Conservation (phyloP, 2,113 vertebrate genomes). For the Zeus faber region DNA sequence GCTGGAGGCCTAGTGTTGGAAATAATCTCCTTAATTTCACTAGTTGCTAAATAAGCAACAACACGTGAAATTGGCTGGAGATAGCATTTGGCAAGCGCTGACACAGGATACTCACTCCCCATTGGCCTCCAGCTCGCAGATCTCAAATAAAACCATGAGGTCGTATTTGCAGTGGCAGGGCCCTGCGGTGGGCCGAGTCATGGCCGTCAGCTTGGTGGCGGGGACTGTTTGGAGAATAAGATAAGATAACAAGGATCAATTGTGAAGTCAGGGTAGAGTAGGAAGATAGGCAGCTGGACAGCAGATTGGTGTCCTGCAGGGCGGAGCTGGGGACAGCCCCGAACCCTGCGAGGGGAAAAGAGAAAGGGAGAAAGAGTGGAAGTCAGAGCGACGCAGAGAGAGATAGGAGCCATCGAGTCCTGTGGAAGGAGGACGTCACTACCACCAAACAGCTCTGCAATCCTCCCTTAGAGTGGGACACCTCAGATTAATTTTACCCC, state of each 20-base stretch:
- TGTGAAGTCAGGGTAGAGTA: too few relatives aligned
- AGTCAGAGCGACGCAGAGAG: slow-evolving; percentile 24
- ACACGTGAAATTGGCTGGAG: too few relatives aligned
- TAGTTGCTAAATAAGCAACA: too few relatives aligned
- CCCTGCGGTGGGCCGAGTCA: slow-evolving; percentile 82
- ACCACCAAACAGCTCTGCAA: too few relatives aligned
- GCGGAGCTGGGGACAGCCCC: slow-evolving; percentile 18
- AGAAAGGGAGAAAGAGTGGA: slow-evolving; percentile 41
- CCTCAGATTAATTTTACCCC: too few relatives aligned
- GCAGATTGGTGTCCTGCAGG: slow-evolving; percentile 23
- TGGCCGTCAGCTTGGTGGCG: slow-evolving; percentile 91
- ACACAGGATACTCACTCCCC: slow-evolving; percentile 86
- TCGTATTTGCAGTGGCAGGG: slow-evolving; percentile 95
- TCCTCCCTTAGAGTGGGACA: too few relatives aligned
- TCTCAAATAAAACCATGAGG: slow-evolving; percentile 96
- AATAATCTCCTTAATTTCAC: too few relatives aligned
- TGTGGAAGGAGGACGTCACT: slow-evolving; percentile 6
- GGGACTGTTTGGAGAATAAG: slow-evolving; percentile 77
- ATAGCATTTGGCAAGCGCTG: too few relatives aligned
- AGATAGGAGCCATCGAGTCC: slow-evolving; percentile 19
- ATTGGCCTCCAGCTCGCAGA: slow-evolving; percentile 96
- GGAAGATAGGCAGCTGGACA: neutral
- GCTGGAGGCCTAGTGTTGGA: too few relatives aligned
- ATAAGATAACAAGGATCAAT: too few relatives aligned
- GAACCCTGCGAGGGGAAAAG: slow-evolving; percentile 37